Evolutionary conservation across 2,797 vertebrate species (phyloP).

Genomic region (Urophycis tenuis): DNA sequence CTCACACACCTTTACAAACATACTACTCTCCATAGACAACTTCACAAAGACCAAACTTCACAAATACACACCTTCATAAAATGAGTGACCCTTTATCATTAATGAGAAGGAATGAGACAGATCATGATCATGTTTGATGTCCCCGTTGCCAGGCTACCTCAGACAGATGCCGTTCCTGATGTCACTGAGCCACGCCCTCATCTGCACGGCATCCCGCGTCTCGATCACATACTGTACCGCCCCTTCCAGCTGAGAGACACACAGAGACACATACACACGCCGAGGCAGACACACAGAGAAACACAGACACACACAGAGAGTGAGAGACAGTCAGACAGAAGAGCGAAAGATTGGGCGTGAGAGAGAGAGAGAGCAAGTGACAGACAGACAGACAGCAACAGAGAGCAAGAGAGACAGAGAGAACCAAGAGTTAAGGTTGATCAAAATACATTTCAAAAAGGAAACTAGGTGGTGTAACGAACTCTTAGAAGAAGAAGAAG

Average conservation of each 20-base stretch:
- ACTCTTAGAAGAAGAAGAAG: too few species aligned
- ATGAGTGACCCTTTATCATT: not conserved
- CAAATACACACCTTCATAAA: not conserved
- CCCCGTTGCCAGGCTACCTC: constrained; percentile 61
- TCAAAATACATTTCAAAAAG: not conserved
- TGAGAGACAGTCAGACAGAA: not conserved
- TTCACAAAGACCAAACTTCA: too few species aligned
- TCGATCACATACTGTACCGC: constrained; percentile 83
- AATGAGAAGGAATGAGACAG: not conserved
- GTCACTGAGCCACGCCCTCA: constrained; percentile 89
- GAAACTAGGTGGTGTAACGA: not conserved
- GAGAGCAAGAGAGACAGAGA: too few species aligned
- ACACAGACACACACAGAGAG: not conserved
- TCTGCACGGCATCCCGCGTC: constrained; percentile 80
- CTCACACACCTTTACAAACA: not conserved
- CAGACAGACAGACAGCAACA: too few species aligned
- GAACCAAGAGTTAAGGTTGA: too few species aligned
- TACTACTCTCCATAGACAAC: not conserved
- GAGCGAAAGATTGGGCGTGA: too few species aligned
- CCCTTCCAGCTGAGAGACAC: constrained; percentile 71
- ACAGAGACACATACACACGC: not conserved
- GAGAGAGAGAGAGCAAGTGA: too few species aligned
- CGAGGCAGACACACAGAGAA: too few species aligned
- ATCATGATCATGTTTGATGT: not conserved
- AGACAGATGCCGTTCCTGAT: constrained; percentile 83